Evolutionary conservation across 2,888 invertebrate genomes (phyloP), one percentile per base, ranked within the genome.

Genomic region (Maniola hyperantus): DNA sequence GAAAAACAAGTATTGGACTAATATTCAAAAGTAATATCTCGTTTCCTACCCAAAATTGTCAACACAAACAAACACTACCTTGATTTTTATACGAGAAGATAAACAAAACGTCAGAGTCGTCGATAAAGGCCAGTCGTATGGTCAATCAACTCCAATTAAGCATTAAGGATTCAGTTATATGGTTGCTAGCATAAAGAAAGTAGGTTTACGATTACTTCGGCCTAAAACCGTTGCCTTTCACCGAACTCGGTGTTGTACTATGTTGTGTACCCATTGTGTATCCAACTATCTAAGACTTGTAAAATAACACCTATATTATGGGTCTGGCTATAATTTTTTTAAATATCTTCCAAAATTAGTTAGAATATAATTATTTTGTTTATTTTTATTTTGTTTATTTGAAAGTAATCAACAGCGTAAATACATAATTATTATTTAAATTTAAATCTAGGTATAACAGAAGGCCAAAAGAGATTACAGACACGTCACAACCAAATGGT

Each of bases 161-260:
- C 65, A 68, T 70, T 64, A 68, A 64, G 66, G 66, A 68, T 66
- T 68, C 64, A 68, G 66, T 68, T 66, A 64, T 66, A 68, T 70
- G 66, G 64, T 68, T 66, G 61, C 68, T 68, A 70, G 55, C 66
- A 64, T 59, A 67, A 71, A 68, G 68, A 70, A 72, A 71, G 72
- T 70, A 63, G 68, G 72, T 72, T 71, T 67, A 72, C 71, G 70
- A 70, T 70, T 70, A 67, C 70, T 64, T 48, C 64, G 68, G 64
- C 55, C 71, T 66, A 68, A 71, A 69, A 70, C 64, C 67, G 59
- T 54, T 66, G 61, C 67, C 71, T 72, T 72, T 72, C 72, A 70
- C 70, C 67, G 42, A 51, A 48, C 50, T 51, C 59, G 61, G 42
- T 53, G 26, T 65, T 51, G 62, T 67, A 46, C 33, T 15, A 10